These are phyloP conservation scores for Ormia ochracea DNA, from an alignment of 2,888 invertebrate species.

Conservation along the genomic window DNA sequence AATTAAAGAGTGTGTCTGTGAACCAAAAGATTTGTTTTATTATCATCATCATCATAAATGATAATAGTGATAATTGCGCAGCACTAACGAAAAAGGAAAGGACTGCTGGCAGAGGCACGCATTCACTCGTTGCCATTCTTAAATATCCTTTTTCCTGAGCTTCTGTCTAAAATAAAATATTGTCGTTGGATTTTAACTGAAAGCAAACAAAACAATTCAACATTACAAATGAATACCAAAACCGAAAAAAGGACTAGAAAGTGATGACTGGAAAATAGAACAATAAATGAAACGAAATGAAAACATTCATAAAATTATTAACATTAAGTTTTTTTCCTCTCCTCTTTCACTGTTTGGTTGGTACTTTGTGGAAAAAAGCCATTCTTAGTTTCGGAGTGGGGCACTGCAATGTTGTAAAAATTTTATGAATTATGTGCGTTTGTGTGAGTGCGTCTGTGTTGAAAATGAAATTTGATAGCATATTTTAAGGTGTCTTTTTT, in stretches of 20 bases:
- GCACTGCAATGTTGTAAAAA: not conserved
- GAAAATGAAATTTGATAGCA: not conserved
- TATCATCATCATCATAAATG: slow-evolving; percentile 5
- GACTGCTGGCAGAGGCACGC: slow-evolving; percentile 8
- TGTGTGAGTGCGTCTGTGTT: not conserved
- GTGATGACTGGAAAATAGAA: slow-evolving; percentile 24
- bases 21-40: slow-evolving; percentile 33
- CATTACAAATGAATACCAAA: not conserved
- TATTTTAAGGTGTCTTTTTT: not conserved
- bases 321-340: slow-evolving; percentile 33
- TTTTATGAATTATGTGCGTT: not conserved
- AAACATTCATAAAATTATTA: slow-evolving; percentile 62
- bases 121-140: slow-evolving; percentile 35
- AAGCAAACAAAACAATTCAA: slow-evolving; percentile 11
- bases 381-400: not conserved
- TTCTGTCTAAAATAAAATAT: slow-evolving; percentile 32
- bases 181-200: not conserved
- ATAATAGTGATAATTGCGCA: slow-evolving; percentile 22
- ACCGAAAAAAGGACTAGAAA: not conserved
- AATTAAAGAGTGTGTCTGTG: slow-evolving; percentile 30
- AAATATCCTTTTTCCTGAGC: slow-evolving; percentile 41
- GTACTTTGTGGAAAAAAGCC: too few relatives aligned
- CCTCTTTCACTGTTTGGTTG: slow-evolving; percentile 27
- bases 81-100: not conserved
- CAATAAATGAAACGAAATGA: slow-evolving; percentile 55